Base-by-base conservation (phyloP, 2,113 vertebrate species). In the Collichthys lucidus region DNA sequence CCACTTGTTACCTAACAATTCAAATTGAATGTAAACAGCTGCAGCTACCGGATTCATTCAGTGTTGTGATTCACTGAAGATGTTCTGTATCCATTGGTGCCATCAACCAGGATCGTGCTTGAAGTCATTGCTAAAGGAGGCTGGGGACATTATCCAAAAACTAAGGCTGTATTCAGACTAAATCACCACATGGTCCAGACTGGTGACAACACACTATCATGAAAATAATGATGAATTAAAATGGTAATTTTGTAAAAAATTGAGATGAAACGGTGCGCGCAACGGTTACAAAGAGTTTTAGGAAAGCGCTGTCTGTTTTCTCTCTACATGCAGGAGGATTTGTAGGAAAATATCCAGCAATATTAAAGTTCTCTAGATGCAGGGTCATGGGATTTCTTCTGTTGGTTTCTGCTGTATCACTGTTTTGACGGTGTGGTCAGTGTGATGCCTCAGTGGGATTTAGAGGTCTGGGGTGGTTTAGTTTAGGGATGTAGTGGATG, bases 391-490 rank as follows among this genome's bases (percentile, higher is more conserved):
- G 78, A 86, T 85, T 83, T 85, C 70, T 50, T 46, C 10, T 3
- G 16, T 8, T 63, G 65, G 15, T 66, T 79, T 79, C 53, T 68
- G 86, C 74, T 69, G 56, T 57, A 72, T 80, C 74, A 72, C 60
- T 79, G 80, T 73, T 88, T 80, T 82, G 83, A 80, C 77, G 84
- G 74, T 61, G 68, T 84, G 89, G 84, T 85, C 89, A 83, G 65
- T 62, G 78, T 74, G 61, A 86, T 46, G 60, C 82, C 85, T 86
- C 67, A 7, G 66, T 77, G 80, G 80, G 83, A 82, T 88, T 84
- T 80, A 69, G 72, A 63, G 77, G 72, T 35, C 62, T 82, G 59
- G 35, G 59, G 22, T 72, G 83, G 64, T 91, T 86, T 86, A 84
- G 80, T 86, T 89, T 72, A 50, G 62, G 78, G 80, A 89, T 88